Evolutionary conservation across 2,113 vertebrate genomes (phyloP).

Genomic region (Salvelinus namaycush): DNA sequence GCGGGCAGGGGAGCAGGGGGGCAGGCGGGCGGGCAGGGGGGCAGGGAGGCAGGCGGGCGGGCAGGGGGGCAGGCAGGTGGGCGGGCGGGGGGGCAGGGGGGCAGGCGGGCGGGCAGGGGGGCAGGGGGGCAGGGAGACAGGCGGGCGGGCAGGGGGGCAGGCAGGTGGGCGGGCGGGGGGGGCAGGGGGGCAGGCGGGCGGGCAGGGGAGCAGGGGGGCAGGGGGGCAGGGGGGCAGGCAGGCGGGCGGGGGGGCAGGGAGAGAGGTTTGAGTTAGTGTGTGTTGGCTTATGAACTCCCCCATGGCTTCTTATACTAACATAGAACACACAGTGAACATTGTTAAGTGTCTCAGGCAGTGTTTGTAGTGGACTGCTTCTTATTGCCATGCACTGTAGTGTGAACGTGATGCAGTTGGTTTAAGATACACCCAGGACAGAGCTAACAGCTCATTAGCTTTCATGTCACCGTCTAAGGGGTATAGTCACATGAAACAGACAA

Average conservation of each 20-base stretch:
- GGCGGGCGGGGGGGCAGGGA: neutral
- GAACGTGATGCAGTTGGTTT: neutral
- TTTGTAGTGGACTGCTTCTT: slow-evolving; percentile 16
- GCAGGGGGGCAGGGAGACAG: neutral
- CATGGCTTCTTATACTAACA: slow-evolving; percentile 24
- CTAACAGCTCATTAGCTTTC: neutral
- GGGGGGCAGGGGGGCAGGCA: no score
- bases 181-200: neutral
- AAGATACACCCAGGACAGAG: neutral
- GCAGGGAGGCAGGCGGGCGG: no score
- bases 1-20: neutral
- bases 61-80: neutral
- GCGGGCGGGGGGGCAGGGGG: no score
- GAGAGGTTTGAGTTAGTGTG: slow-evolving; percentile 29
- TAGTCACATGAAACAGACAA: no score
- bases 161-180: neutral
- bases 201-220: no score
- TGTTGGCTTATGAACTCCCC: slow-evolving; percentile 13
- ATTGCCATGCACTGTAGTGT: slow-evolving; percentile 16
- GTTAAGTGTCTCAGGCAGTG: slow-evolving; percentile 9
- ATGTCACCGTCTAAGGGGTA: neutral
- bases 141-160: neutral
- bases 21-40: neutral
- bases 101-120: neutral
- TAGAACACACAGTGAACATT: slow-evolving; percentile 14